These are phyloP conservation scores for Xestia c-nigrum DNA, from an alignment of 2,888 invertebrate species.

Conservation along the genomic window DNA sequence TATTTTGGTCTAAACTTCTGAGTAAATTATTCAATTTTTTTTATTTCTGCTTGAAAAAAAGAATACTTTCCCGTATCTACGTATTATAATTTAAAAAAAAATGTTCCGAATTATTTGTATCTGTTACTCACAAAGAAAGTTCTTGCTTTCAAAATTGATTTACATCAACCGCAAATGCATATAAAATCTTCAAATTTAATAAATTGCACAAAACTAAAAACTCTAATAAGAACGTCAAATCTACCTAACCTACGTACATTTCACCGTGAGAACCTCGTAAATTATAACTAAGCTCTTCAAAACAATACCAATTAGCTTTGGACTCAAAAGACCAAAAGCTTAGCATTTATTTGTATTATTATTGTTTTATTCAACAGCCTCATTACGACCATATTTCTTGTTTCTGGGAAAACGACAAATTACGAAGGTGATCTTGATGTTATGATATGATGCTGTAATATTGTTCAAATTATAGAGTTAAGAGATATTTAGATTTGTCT, in stretches of 20 bases:
- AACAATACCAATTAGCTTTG: slow-evolving; percentile 75
- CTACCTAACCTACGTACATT: slow-evolving; percentile 9
- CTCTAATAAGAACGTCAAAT: slow-evolving; percentile 3
- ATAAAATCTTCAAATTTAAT: slow-evolving; percentile 6
- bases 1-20: too few species aligned
- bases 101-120: neutral
- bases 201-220: slow-evolving; percentile 21
- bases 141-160: slow-evolving; percentile 42
- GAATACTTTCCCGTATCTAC: neutral
- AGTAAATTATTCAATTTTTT: neutral
- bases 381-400: slow-evolving; percentile 75
- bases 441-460: slow-evolving; percentile 71
- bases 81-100: neutral
- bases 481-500: slow-evolving; percentile 73
- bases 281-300: slow-evolving; percentile 58
- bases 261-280: slow-evolving; percentile 61
- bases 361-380: slow-evolving; percentile 65
- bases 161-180: slow-evolving; percentile 40
- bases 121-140: neutral
- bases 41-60: neutral
- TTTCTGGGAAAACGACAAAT: slow-evolving; percentile 85
- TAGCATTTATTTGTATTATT: slow-evolving; percentile 64
- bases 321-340: slow-evolving; percentile 48
- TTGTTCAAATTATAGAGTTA: slow-evolving; percentile 75
- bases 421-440: slow-evolving; percentile 83